phyloP scores from a whole-genome alignment of 2,113 vertebrate genomes.

The Myotis lucifugus region DNA sequence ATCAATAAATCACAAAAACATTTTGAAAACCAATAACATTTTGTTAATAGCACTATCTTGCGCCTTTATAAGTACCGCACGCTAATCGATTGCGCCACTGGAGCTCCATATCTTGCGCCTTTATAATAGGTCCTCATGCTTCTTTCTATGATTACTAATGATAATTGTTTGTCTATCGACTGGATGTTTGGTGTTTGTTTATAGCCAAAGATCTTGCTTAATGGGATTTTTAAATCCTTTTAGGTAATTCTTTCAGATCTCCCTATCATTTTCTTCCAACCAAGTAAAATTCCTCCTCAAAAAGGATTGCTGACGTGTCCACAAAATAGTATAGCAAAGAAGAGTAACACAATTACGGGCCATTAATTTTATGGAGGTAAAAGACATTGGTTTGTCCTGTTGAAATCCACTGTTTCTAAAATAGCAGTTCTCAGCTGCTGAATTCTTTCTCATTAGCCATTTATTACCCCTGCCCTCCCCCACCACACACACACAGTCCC shows the following conservation, averaged over 20 bases:
- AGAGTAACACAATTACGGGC: neutral
- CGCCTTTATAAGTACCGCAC: no score
- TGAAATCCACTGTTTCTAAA: neutral
- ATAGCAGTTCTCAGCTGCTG: neutral
- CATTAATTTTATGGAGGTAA: neutral
- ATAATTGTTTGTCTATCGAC: neutral
- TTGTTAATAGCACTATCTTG: neutral
- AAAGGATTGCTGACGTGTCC: neutral
- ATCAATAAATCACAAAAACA: neutral
- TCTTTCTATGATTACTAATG: neutral
- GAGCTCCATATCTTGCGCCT: neutral
- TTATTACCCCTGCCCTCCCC: neutral
- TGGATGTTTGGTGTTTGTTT: neutral
- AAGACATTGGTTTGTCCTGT: neutral
- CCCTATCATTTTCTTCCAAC: slow-evolving; percentile 20
- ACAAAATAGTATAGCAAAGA: neutral
- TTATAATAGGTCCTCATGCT: neutral
- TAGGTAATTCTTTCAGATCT: neutral
- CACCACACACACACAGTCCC: neutral
- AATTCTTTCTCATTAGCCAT: slow-evolving; percentile 2
- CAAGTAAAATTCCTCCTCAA: slow-evolving; percentile 2
- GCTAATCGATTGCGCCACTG: no score
- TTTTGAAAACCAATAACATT: neutral
- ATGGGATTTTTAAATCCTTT: neutral
- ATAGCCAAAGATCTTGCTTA: neutral